These are phyloP conservation scores for Pelusios castaneus DNA, from an alignment of 2,113 vertebrate species.

Conservation along the genomic window DNA sequence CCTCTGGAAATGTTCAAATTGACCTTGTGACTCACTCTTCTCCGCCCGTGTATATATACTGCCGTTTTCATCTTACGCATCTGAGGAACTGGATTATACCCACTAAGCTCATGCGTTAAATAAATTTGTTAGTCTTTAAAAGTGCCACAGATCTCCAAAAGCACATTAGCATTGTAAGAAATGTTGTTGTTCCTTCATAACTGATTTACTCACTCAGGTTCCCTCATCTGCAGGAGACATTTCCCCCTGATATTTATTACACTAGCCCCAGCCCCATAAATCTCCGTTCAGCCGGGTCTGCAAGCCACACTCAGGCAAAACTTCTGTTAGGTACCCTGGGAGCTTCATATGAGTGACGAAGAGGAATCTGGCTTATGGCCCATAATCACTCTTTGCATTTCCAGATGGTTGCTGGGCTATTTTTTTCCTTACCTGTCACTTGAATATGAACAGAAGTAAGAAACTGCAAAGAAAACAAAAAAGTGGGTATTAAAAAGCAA, in stretches of 20 bases:
- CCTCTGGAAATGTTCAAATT: no score
- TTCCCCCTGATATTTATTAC: conserved; percentile 12
- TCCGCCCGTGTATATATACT: no score
- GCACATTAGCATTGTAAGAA: neutral
- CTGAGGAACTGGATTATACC: no score
- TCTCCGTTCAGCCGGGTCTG: accelerated
- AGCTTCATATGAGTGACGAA: neutral
- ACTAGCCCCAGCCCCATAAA: accelerated
- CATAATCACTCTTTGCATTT: neutral
- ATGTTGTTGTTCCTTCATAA: neutral
- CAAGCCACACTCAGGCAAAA: neutral
- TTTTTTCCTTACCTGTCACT: conserved; percentile 3
- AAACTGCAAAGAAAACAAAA: conserved; percentile 27
- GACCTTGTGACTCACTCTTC: no score
- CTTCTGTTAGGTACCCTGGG: neutral
- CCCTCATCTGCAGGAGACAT: neutral
- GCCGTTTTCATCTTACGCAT: no score
- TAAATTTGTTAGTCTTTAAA: no score
- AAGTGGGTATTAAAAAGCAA: neutral
- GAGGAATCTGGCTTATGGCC: neutral
- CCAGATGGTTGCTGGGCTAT: neutral
- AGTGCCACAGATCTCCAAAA: neutral
- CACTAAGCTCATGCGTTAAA: no score
- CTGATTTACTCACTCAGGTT: neutral
- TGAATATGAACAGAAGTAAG: accelerated